These are phyloP conservation scores for Helleia helle DNA, from an alignment of 2,888 invertebrate species.

Conservation along the genomic window DNA sequence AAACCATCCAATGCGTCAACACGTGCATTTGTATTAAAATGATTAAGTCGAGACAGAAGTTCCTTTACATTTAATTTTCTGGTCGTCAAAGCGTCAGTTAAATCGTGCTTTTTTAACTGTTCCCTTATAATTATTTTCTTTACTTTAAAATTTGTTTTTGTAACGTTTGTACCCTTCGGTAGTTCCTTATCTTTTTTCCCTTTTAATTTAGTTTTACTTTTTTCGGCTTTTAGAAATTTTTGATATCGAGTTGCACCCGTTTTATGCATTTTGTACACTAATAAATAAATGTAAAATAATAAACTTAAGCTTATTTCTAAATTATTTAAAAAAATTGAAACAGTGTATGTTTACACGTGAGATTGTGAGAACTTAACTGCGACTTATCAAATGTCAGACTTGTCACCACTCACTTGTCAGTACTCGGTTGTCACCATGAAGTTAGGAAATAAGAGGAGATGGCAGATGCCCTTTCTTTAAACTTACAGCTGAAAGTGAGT, in stretches of 20 bases:
- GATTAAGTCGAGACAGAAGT: constrained; percentile 79
- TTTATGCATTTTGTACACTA: constrained; percentile 48
- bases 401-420: too few relatives aligned
- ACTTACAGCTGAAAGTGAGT: too few relatives aligned
- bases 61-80: constrained; percentile 83
- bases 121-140: constrained; percentile 88
- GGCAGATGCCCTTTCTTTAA: too few relatives aligned
- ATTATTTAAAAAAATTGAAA: too few relatives aligned
- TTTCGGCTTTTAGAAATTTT: constrained; percentile 87
- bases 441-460: too few relatives aligned
- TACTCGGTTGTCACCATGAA: too few relatives aligned
- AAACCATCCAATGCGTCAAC: constrained; percentile 77
- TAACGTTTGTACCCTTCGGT: constrained; percentile 91
- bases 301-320: too few relatives aligned
- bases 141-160: constrained; percentile 91
- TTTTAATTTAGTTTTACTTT: constrained; percentile 91
- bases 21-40: constrained; percentile 81
- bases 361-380: too few relatives aligned
- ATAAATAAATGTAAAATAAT: not conserved
- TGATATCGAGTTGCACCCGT: constrained; percentile 76
- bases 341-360: too few relatives aligned
- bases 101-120: constrained; percentile 76
- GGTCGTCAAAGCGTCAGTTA: constrained; percentile 74
- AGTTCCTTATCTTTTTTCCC: constrained; percentile 86
- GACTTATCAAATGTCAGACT: too few relatives aligned